Evolutionary conservation across 2,888 invertebrate genomes (phyloP), one percentile per base, ranked within the genome.

Genomic region (Nyleta sp.): DNA sequence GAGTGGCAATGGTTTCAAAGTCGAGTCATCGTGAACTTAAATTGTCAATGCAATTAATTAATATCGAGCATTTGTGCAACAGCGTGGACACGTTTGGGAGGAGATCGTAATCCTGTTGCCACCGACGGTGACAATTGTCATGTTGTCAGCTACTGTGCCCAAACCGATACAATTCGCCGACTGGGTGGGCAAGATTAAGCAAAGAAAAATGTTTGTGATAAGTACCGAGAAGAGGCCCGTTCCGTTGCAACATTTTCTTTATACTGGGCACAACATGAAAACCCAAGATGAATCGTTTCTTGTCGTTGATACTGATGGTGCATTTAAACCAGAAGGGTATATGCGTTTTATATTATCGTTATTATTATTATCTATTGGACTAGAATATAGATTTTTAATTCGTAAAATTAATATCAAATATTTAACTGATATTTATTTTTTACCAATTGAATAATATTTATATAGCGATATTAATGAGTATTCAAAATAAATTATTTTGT

Each of bases 11-110:
- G 28, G 5, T 10, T 28, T 28, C 1, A 5, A n/a, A n/a, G n/a
- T n/a, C n/a, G n/a, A n/a, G n/a, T n/a, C n/a, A 35, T 11, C 5
- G 11, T 35, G 18, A 42, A 18, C 6, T 8, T 42, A 10, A 42
- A 17, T 38, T 38, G 8, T 5, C 5, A n/a, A 13, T 1, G 5
- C 7, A 38, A 38, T 38, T 13, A 13, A 24, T 24, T 17, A 38
- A 38, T 38, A 1, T n/a, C n/a, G 1, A 6, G 5, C 13, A n/a
- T 42, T 42, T 42, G 2, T 17, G 1, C 10, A 89, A 18, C 89
- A 96, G 94, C 92, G 99, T 80, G 99, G 99, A 10, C 98, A 99
- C 87, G 99, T 99, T 0, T 99, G 99, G 99, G 99, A 99, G 91
- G 99, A 99, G 91, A 98, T 98, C 0, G 92, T 99, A 2, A 99